phyloP scores from a whole-genome alignment of 2,797 vertebrate species.

The Galagoides demidoff region DNA sequence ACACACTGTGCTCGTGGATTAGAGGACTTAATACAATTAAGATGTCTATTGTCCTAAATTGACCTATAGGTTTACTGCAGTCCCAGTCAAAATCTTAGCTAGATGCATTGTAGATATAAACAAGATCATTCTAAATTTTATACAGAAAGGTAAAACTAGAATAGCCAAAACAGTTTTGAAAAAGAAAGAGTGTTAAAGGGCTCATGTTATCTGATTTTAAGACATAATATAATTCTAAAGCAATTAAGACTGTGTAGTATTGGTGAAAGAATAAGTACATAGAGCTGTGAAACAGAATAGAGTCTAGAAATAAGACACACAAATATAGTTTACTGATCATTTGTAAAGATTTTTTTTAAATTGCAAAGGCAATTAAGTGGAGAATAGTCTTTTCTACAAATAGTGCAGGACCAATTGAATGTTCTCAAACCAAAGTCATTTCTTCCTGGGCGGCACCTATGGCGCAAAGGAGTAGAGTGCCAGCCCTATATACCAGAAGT shows the following conservation, averaged over 20 bases:
- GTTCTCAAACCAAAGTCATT: neutral
- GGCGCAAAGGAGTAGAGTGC: too few relatives aligned
- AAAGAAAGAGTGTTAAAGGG: neutral
- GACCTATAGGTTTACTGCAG: neutral
- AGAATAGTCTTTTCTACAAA: neutral
- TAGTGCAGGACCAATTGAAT: neutral
- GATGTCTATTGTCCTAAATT: neutral
- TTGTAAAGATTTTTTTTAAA: neutral
- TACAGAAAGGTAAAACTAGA: neutral
- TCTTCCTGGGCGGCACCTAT: too few relatives aligned
- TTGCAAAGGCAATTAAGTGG: neutral
- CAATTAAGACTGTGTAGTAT: neutral
- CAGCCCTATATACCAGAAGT: too few relatives aligned
- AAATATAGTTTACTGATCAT: neutral
- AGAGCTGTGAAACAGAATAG: neutral
- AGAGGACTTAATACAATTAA: neutral
- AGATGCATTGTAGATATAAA: neutral
- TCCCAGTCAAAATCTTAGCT: neutral
- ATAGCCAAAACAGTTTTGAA: neutral
- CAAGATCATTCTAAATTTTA: neutral
- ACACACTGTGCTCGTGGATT: neutral
- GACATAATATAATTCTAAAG: neutral
- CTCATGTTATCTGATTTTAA: neutral
- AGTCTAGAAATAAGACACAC: neutral
- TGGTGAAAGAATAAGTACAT: neutral